Evolutionary conservation across 2,797 vertebrate species (phyloP).

Genomic region (Cossypha niveicapilla): DNA sequence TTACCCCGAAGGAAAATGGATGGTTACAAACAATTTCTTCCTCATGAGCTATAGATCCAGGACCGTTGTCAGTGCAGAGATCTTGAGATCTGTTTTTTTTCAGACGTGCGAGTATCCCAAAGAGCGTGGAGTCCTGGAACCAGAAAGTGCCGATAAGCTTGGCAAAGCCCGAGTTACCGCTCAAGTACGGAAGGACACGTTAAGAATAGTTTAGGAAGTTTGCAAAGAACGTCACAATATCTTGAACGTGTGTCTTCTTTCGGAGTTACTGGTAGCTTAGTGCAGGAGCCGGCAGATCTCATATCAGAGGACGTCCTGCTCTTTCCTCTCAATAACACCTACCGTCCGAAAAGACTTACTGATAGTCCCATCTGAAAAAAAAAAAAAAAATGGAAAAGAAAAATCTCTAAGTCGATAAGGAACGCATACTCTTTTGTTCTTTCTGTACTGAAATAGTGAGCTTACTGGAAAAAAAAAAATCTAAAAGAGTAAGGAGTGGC

Average conservation of each 20-base stretch:
- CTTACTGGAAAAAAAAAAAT: background rate
- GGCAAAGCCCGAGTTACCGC: background rate
- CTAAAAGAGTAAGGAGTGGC: background rate
- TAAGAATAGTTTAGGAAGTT: slow-evolving; percentile 1
- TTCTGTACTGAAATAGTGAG: background rate
- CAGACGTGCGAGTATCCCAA: background rate
- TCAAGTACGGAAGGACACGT: background rate
- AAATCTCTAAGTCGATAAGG: background rate
- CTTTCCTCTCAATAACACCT: background rate
- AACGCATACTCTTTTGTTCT: background rate
- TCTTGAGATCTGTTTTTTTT: background rate
- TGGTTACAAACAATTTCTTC: background rate
- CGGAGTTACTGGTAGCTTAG: background rate
- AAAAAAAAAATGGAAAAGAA: too few species aligned
- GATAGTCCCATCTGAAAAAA: background rate
- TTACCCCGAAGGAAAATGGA: background rate
- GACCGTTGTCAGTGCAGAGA: background rate
- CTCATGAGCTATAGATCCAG: background rate
- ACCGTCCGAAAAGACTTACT: background rate
- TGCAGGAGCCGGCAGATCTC: background rate
- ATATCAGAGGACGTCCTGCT: background rate
- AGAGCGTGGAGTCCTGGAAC: background rate
- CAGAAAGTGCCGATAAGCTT: background rate
- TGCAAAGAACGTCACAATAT: background rate
- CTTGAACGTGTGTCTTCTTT: background rate